phyloP scores from a whole-genome alignment of 2,113 vertebrate genomes.

The Micronycteris hirsuta region DNA sequence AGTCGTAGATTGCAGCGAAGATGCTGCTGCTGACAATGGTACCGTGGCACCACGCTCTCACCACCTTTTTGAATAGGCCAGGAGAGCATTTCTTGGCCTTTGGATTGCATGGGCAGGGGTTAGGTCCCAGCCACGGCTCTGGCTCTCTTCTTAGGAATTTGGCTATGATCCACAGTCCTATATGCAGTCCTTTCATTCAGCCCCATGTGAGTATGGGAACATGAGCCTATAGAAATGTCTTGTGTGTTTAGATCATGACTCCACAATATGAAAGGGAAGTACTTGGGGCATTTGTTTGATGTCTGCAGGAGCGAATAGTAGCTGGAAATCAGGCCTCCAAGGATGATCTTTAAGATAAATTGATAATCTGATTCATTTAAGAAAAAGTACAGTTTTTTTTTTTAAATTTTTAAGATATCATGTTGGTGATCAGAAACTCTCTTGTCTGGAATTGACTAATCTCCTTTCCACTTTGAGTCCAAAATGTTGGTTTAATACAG shows the following conservation, averaged over 20 bases:
- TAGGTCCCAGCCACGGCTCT: conserved; percentile 12
- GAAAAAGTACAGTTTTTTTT: too few relatives aligned
- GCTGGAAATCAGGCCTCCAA: background rate
- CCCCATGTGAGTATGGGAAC: background rate
- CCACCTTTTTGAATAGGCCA: background rate
- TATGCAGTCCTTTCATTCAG: background rate
- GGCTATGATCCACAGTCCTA: background rate
- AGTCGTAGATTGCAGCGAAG: background rate
- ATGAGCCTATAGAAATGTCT: background rate
- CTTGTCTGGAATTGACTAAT: background rate
- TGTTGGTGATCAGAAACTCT: background rate
- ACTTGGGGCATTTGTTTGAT: background rate
- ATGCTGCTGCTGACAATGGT: background rate
- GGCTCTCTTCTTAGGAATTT: conserved; percentile 47
- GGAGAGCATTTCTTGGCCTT: conserved; percentile 1
- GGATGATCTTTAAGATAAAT: background rate
- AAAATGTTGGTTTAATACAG: background rate
- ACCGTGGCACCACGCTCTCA: background rate
- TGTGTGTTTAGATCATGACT: background rate
- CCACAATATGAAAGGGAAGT: background rate
- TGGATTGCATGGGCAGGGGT: background rate
- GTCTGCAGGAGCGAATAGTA: background rate
- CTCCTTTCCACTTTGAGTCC: background rate
- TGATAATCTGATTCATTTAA: background rate
- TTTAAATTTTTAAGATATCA: background rate